Base-by-base conservation (phyloP, 2,888 invertebrate species). In the Busseola fusca region DNA sequence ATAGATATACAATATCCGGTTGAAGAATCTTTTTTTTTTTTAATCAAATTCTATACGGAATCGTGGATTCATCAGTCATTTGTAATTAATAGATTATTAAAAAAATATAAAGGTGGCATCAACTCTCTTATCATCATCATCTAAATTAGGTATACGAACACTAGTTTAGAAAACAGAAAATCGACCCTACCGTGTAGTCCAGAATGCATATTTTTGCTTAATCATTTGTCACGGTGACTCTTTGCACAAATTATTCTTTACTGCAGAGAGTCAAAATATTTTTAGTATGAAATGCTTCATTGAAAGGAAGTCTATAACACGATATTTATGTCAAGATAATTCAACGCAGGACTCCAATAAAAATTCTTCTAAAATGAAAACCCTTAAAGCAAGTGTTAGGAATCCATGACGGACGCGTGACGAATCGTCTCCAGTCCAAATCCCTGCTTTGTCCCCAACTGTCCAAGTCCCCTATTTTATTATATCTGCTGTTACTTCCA, bases 351-450 rank as follows among this genome's bases (percentile, higher is more conserved):
- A 75, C 45, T 57, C 27, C 9, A 62, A 62, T 21, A 0, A 3
- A 40, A 59, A 72, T 72, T 45, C 54, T 60, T 18, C 54, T 16
- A 12, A n/a, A 58, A 34, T 3, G 64, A 71, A 72, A 56, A 25
- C n/a, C 57, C 54, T 27, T 69, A 42, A 14, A 71, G 42, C 79
- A 76, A 76, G 73, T 74, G 68, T 60, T 74, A 72, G 65, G 59
- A 56, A 40, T 50, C 66, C 78, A 62, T 71, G 80, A 80, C 78
- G 64, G 58, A 62, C 59, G 68, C 91, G 91, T 90, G 93, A 93
- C 94, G 94, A 93, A 95, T 94, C 90, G 90, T 88, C 89, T 88
- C 84, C 85, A 84, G 87, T 87, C 89, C 84, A 88, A 90, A 91
- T 89, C 90, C 89, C 81, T 84, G 86, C 87, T 87, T 87, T 89